Base-by-base conservation (phyloP, 1,140 invertebrate species). In the Lutraria rhynchaena region DNA sequence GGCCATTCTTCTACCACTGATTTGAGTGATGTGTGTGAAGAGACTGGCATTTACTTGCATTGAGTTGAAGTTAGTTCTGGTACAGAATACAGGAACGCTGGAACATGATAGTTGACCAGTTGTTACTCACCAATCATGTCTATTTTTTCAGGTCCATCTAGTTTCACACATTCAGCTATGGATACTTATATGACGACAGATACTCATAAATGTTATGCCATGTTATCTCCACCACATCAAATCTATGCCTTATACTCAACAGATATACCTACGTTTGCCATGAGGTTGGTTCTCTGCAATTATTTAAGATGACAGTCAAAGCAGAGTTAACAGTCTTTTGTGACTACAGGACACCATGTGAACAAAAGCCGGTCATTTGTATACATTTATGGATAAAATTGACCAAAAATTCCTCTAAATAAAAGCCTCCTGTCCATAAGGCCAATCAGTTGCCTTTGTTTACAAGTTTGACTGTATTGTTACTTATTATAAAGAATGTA, bases 101-200 rank as follows among this genome's bases (percentile, higher is more conserved):
- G n/a, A n/a, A n/a, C n/a, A n/a, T n/a, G n/a, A n/a, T n/a, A n/a
- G n/a, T n/a, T n/a, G n/a, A n/a, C n/a, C n/a, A n/a, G n/a, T n/a
- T n/a, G n/a, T n/a, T n/a, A n/a, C n/a, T n/a, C n/a, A n/a, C n/a
- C n/a, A n/a, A n/a, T n/a, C n/a, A n/a, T n/a, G n/a, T n/a, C n/a
- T n/a, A n/a, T n/a, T 58, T 22, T 67, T 73, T 19, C 70, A 90
- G 88, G 87, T 67, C 89, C 88, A 15, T 70, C 82, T 46, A 87
- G 88, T 41, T 87, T 89, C 55, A 84, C 67, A 22, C 91, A 92
- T 75, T 76, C 53, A 91, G 93, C 90, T 41, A 86, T 90, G 46
- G 96, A 97, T 92, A 95, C 95, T 3, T 97, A 96, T 90, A 95
- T 96, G 94, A 95, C 95, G 88, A 96, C 95, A 0, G 96, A 96